phyloP scores from a whole-genome alignment of 2,113 vertebrate species.

The Aphyosemion australe region DNA sequence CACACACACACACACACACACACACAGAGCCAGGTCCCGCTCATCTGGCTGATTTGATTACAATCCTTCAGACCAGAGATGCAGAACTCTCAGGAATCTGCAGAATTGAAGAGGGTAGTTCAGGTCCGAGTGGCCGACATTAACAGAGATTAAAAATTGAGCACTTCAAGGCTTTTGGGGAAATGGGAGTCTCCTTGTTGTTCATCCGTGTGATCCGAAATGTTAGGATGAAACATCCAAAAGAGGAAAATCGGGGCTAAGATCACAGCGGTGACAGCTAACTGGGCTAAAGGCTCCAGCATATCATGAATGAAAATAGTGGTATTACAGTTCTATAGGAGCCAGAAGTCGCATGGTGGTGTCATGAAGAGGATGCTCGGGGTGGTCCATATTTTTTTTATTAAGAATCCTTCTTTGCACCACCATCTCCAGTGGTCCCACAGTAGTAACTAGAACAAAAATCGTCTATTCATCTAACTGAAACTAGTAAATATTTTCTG shows the following conservation, averaged over 20 bases:
- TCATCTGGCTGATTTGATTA: conserved; percentile 53
- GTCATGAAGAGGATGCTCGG: too few relatives aligned
- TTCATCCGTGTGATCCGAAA: not conserved
- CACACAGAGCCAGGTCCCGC: conserved; percentile 5
- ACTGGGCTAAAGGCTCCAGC: not conserved
- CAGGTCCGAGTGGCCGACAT: conserved; percentile 1
- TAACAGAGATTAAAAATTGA: not conserved
- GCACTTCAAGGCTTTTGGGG: not conserved
- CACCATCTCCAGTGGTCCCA: too few relatives aligned
- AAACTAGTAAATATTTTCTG: too few relatives aligned
- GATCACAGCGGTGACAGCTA: not conserved
- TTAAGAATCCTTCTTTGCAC: too few relatives aligned
- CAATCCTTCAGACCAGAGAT: conserved; percentile 14
- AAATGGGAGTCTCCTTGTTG: not conserved
- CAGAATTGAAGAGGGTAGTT: not conserved
- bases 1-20: conserved; percentile 29
- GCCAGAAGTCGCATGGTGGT: too few relatives aligned
- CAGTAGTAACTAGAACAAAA: too few relatives aligned
- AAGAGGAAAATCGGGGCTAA: not conserved
- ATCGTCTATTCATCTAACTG: too few relatives aligned
- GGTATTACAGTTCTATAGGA: too few relatives aligned
- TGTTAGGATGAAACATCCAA: not conserved
- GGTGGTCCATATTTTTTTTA: too few relatives aligned
- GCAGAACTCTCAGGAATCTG: conserved; percentile 21
- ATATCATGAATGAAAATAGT: too few relatives aligned